These are phyloP conservation scores for Cyphomyrus discorhynchus DNA, from an alignment of 2,113 vertebrate species.

Conservation along the genomic window DNA sequence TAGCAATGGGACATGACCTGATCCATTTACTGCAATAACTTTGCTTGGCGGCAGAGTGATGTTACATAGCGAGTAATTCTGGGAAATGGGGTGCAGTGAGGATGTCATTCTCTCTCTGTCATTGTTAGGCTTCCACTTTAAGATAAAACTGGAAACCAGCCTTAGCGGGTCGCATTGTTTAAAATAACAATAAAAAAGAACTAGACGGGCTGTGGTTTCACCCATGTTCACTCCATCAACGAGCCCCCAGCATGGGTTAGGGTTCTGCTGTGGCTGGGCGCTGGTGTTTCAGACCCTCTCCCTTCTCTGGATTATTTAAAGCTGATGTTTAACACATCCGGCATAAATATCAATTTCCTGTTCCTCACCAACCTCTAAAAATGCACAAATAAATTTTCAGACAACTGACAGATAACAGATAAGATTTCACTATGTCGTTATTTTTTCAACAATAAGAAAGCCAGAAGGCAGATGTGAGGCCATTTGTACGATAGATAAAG, in stretches of 20 bases:
- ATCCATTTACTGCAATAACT: background rate
- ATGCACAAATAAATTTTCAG: background rate
- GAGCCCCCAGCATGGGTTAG: background rate
- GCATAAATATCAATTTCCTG: background rate
- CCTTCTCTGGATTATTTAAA: background rate
- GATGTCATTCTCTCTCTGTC: background rate
- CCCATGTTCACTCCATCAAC: background rate
- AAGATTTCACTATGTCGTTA: background rate
- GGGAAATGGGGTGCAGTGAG: background rate
- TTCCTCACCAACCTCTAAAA: background rate
- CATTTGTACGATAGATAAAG: background rate
- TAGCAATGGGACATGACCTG: background rate
- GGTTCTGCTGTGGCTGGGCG: background rate
- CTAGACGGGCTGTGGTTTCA: background rate
- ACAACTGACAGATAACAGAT: background rate
- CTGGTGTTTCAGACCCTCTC: background rate
- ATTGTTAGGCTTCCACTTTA: background rate
- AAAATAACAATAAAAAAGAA: background rate
- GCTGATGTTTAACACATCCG: background rate
- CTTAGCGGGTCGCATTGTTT: background rate
- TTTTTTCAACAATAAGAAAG: background rate
- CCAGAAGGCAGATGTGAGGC: background rate
- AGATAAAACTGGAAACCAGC: background rate
- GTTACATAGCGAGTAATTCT: background rate
- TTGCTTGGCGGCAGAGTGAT: background rate